A percentile compares a stretch with the other conserved stretches of the same genome.
Conservation (phyloP, 37 sponge, comb jelly and placozoan species). For the Ianthella basta region DNA sequence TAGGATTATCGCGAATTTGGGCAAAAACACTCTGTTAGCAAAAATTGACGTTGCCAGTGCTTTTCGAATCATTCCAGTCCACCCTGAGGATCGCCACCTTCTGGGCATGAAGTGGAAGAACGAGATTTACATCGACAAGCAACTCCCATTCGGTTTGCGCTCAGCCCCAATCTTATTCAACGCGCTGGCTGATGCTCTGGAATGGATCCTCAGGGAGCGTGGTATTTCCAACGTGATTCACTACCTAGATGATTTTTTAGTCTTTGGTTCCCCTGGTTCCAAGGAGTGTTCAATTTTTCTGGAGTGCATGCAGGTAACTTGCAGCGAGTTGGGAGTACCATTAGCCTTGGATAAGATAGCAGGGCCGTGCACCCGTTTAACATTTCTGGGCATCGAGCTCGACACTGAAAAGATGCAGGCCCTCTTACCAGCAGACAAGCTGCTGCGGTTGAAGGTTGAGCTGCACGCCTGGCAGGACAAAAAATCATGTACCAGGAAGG, state of each 20-base stretch:
- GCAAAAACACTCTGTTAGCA: conserved; percentile 3
- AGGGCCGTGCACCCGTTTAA: not conserved
- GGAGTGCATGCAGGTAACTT: not conserved
- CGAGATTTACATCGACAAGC: not conserved
- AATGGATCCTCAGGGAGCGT: not conserved
- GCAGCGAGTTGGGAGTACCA: not conserved
- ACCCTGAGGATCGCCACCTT: conserved; percentile 40
- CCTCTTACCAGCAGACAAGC: too few relatives aligned
- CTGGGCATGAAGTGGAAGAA: conserved; percentile 11
- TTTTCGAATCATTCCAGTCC: conserved; percentile 46
- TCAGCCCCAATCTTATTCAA: conserved; percentile 1
- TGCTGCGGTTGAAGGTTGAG: too few relatives aligned
- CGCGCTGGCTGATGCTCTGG: not conserved
- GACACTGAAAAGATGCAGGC: too few relatives aligned
- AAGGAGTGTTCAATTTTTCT: not conserved
- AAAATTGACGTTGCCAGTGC: conserved; percentile 35
- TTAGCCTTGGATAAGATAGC: not conserved
- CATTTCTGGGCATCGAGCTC: conserved; percentile 3
- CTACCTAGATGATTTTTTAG: not conserved
- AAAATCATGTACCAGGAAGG: too few relatives aligned
- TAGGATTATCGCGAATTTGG: too few relatives aligned
- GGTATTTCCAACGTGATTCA: not conserved
- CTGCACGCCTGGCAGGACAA: too few relatives aligned
- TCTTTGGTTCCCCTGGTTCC: not conserved
- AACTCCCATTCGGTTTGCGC: not conserved